These are phyloP conservation scores for Hippocampus kuda DNA, from an alignment of 2,797 vertebrate species.

Conservation along the genomic window DNA sequence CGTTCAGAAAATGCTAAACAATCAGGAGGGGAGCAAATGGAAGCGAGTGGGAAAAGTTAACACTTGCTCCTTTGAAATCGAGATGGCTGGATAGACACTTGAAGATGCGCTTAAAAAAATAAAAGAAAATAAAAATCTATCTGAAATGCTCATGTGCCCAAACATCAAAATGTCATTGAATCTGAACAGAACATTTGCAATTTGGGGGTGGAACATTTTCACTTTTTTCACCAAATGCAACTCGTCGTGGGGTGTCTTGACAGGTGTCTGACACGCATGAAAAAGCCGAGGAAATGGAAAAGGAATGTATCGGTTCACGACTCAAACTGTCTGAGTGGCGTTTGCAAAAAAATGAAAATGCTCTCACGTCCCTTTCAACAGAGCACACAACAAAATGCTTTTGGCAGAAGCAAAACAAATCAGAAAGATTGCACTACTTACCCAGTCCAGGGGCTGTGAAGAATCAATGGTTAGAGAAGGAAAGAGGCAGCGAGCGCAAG, in stretches of 20 bases:
- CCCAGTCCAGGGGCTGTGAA: conserved; percentile 69
- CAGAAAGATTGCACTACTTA: conserved; percentile 75
- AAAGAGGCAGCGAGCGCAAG: conserved; percentile 52
- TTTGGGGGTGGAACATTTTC: conserved; percentile 63
- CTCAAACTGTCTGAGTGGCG: too few species aligned
- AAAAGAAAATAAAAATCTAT: conserved; percentile 8
- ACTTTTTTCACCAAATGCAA: conserved; percentile 24
- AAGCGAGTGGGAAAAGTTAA: conserved; percentile 28
- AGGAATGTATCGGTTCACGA: too few species aligned
- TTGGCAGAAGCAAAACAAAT: conserved; percentile 44
- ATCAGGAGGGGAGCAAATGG: conserved; percentile 26
- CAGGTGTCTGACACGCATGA: too few species aligned
- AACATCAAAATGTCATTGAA: conserved; percentile 14
- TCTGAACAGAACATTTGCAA: conserved; percentile 15
- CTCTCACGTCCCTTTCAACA: conserved; percentile 31
- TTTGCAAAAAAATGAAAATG: conserved; percentile 37
- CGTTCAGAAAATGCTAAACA: conserved; percentile 28
- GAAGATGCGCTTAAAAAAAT: conserved; percentile 22
- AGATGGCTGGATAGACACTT: conserved; percentile 12
- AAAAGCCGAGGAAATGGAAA: too few species aligned
- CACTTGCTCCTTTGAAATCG: conserved; percentile 14
- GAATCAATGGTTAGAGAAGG: conserved; percentile 60
- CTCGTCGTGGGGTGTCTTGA: too few species aligned
- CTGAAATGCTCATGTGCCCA: conserved; percentile 12
- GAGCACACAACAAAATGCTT: conserved; percentile 1